Evolutionary conservation across 2,888 invertebrate species (phyloP), one percentile per base, ranked within the genome.

Genomic region (Pelosia muscerda): DNA sequence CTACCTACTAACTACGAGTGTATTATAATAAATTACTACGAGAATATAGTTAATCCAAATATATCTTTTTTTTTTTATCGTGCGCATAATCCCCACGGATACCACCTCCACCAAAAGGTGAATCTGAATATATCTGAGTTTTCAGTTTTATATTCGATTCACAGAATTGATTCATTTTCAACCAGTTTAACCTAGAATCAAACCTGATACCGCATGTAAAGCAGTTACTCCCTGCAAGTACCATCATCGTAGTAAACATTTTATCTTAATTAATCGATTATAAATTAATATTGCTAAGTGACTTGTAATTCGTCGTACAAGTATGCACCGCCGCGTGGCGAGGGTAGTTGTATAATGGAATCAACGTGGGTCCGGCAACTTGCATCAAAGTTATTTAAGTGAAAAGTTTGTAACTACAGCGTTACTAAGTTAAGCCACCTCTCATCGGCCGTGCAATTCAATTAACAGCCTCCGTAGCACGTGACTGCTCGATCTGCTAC

Each of bases 391-490:
- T 81, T 75, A 78, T 82, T 76, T 80, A 81, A 81, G 81, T 81
- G 82, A 78, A 82, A 81, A 81, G 81, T 81, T 81, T 81, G 70
- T 75, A 73, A 76, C 73, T 79, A 79, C 72, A 69, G 74, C 69
- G 75, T 81, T 81, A 81, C 75, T 75, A 81, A 81, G 81, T 77
- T 81, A 76, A 75, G 84, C 81, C 82, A 86, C 87, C 87, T 88
- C 87, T 85, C 84, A 82, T 78, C 85, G 84, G 71, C 81, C 81
- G 84, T 79, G 78, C 78, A 83, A 87, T 87, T 85, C 84, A 88
- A 90, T 89, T 87, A 88, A 86, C 86, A 87, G 82, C 90, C 88
- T 89, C 72, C 87, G 87, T 86, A 86, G 86, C 85, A 84, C 84
- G 86, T 86, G 87, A 74, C 81, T 67, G 80, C 81, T 81, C 85